These are phyloP conservation scores for Melanocharis versteri DNA, from an alignment of 2,113 vertebrate genomes.

Conservation along the genomic window DNA sequence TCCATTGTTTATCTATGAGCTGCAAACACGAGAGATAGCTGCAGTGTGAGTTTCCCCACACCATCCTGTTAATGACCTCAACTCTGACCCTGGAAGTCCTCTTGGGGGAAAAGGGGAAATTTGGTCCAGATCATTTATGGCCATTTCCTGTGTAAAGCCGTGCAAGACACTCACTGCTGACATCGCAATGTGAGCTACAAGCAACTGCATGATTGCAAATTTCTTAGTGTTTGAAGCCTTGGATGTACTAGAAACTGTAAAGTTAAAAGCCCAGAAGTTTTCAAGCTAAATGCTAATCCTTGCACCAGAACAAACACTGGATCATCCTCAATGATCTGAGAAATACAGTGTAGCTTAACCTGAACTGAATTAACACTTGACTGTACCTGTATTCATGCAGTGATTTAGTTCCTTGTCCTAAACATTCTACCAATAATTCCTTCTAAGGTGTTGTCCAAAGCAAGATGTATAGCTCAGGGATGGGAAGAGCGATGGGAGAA, in stretches of 20 bases:
- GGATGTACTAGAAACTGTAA: background rate
- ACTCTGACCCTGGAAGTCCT: constrained; percentile 40
- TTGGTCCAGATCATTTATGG: constrained; percentile 12
- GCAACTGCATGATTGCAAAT: background rate
- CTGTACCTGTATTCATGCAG: background rate
- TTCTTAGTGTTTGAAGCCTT: background rate
- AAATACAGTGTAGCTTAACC: background rate
- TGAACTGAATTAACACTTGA: background rate
- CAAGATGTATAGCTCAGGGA: rapidly evolving
- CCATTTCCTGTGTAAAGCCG: background rate
- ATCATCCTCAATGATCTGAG: background rate
- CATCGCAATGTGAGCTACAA: background rate
- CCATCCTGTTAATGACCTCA: constrained; percentile 34
- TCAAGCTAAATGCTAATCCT: background rate
- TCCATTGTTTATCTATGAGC: constrained; percentile 10
- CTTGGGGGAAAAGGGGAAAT: background rate
- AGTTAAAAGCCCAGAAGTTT: background rate
- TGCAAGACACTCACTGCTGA: background rate
- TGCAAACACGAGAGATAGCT: background rate
- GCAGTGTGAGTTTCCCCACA: constrained; percentile 26
- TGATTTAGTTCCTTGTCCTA: background rate
- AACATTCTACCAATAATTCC: background rate
- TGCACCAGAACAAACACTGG: background rate
- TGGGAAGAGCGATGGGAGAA: background rate
- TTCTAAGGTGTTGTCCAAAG: background rate